A percentile compares a stretch with the other conserved stretches of the same genome.
These are phyloP conservation scores for Andrena bicolor DNA, from an alignment of 2,888 invertebrate species.

Conservation along the genomic window DNA sequence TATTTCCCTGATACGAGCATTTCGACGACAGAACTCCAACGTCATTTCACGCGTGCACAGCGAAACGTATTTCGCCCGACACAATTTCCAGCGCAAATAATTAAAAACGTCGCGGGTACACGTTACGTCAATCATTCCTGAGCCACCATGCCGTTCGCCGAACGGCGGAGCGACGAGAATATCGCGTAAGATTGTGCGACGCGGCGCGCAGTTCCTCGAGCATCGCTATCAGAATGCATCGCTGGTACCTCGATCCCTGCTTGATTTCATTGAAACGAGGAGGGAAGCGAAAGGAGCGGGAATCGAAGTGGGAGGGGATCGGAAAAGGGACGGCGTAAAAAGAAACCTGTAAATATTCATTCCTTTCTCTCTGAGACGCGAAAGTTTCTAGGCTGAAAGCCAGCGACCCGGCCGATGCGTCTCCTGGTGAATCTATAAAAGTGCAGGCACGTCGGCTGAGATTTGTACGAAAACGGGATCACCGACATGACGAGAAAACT, in stretches of 20 bases:
- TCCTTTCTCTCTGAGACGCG: conserved; percentile 12
- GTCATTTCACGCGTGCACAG: neutral
- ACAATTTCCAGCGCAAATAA: neutral
- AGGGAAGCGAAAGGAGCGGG: neutral
- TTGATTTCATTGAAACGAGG: neutral
- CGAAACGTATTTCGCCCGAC: neutral
- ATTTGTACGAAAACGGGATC: conserved; percentile 26
- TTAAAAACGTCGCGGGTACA: neutral
- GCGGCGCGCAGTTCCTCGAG: too few relatives aligned
- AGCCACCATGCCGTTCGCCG: neutral
- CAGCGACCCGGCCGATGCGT: conserved; percentile 3
- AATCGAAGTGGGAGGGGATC: neutral
- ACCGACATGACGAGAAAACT: conserved; percentile 18
- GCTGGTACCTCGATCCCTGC: neutral
- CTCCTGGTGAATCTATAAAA: conserved; percentile 23
- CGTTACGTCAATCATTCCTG: neutral
- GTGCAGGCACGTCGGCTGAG: conserved; percentile 33
- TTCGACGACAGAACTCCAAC: neutral
- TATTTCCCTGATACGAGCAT: neutral
- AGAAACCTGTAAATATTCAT: conserved; percentile 31
- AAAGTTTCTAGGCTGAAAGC: conserved; percentile 25
- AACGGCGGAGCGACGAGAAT: neutral
- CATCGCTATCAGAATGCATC: neutral
- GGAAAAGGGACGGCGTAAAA: neutral
- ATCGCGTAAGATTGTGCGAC: too few relatives aligned